Conservation (phyloP, 2,113 vertebrate species). For the Blennius ocellaris region DNA sequence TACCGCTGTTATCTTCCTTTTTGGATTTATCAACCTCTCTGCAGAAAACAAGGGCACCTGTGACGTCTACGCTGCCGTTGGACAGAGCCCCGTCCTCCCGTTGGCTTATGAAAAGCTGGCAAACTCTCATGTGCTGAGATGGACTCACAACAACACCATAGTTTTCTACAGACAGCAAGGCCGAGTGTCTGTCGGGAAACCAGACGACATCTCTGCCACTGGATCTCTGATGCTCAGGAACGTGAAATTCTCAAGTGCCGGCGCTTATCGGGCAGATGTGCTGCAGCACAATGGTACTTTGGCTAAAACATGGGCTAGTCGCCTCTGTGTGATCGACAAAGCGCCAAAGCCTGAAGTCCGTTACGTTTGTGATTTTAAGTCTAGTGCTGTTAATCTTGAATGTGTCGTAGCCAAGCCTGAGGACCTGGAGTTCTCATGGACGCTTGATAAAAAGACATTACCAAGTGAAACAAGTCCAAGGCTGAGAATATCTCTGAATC, state of each 20-base stretch:
- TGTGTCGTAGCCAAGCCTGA: slow-evolving; percentile 45
- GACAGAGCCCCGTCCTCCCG: slow-evolving; percentile 45
- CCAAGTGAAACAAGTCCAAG: slow-evolving; percentile 41
- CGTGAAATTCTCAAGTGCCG: slow-evolving; percentile 38
- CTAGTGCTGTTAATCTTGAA: slow-evolving; percentile 33
- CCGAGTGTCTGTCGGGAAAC: slow-evolving; percentile 42
- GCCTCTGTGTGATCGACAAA: slow-evolving; percentile 60
- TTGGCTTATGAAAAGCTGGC: slow-evolving; percentile 26
- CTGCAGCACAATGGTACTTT: background rate
- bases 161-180: slow-evolving; percentile 37
- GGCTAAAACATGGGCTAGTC: slow-evolving; percentile 5
- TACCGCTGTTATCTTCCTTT: slow-evolving; percentile 23
- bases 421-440: slow-evolving; percentile 61
- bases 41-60: slow-evolving; percentile 37
- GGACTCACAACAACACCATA: slow-evolving; percentile 55
- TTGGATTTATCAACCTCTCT: slow-evolving; percentile 13
- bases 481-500: slow-evolving; percentile 46
- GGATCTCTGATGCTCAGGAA: slow-evolving; percentile 65
- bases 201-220: slow-evolving; percentile 33
- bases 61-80: slow-evolving; percentile 44
- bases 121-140: slow-evolving; percentile 46
- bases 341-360: slow-evolving; percentile 58
- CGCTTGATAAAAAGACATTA: slow-evolving; percentile 29
- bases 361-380: slow-evolving; percentile 55
- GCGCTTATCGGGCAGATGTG: slow-evolving; percentile 47